These are phyloP conservation scores for Cassiopea andromeda DNA, from an alignment of 30 jellyfish, hydroid and myxozoan species.

Conservation along the genomic window DNA sequence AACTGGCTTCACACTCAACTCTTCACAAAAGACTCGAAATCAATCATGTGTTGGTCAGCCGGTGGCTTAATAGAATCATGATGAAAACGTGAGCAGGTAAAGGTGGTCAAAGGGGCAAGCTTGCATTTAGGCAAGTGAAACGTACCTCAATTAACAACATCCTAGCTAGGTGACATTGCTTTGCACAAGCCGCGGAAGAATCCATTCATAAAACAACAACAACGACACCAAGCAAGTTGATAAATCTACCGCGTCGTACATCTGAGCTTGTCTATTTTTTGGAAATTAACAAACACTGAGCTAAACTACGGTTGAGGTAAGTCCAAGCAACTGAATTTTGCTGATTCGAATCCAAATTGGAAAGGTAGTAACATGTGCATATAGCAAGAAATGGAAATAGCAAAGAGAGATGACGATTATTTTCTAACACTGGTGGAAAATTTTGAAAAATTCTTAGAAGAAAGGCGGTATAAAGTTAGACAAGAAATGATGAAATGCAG, in stretches of 20 bases:
- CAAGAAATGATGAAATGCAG: conserved; percentile 65
- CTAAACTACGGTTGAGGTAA: too few species aligned
- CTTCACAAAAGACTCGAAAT: background rate
- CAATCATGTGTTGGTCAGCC: background rate
- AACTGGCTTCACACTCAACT: background rate
- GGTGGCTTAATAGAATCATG: background rate
- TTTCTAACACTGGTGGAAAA: conserved; percentile 12
- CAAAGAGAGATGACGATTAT: background rate
- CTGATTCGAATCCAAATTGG: too few species aligned
- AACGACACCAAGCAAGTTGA: too few species aligned
- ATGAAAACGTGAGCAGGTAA: background rate
- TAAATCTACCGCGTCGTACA: too few species aligned
- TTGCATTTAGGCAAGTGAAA: background rate
- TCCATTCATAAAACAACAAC: too few species aligned
- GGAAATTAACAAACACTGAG: too few species aligned
- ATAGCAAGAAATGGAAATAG: background rate
- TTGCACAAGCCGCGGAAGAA: too few species aligned
- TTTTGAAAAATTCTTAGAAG: conserved; percentile 37
- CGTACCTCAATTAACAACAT: background rate
- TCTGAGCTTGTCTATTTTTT: too few species aligned
- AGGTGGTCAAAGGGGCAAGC: background rate
- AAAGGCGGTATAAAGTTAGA: conserved; percentile 37
- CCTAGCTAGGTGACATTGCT: background rate
- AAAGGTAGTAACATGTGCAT: background rate
- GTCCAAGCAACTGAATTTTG: too few species aligned